Percentiles rank a stretch among this genome's conserved stretches.
These are phyloP conservation scores for Fragariocoptes setiger DNA, from an alignment of 1,140 invertebrate species.

Conservation along the genomic window DNA sequence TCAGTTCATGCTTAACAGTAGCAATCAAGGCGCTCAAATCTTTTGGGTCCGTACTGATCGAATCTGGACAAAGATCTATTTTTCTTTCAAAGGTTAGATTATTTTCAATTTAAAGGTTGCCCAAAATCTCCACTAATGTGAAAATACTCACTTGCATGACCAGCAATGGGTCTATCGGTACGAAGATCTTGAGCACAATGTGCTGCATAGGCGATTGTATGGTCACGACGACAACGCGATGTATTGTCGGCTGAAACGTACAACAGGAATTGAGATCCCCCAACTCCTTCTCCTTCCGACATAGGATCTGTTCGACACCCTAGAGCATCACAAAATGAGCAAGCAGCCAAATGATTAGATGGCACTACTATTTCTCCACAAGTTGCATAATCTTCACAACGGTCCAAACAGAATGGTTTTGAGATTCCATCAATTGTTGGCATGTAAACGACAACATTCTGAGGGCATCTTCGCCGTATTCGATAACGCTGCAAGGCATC, in stretches of 20 bases:
- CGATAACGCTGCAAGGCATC: background rate
- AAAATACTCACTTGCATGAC: too few relatives aligned
- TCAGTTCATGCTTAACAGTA: constrained; percentile 92
- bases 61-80: constrained; percentile 84
- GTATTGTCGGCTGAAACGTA: constrained; percentile 83
- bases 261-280: constrained; percentile 70
- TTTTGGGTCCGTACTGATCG: constrained; percentile 62
- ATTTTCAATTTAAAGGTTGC: too few relatives aligned
- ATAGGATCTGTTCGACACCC: background rate
- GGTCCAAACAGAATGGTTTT: constrained; percentile 51
- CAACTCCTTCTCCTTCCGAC: constrained; percentile 27
- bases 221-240: constrained; percentile 44
- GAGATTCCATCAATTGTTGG: constrained; percentile 19
- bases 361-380: constrained; percentile 79
- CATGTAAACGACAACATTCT: constrained; percentile 17
- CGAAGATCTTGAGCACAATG: constrained; percentile 73
- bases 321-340: constrained; percentile 11
- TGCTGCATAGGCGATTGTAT: constrained; percentile 84
- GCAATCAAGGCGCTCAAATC: constrained; percentile 70
- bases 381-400: constrained; percentile 48
- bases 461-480: constrained; percentile 19
- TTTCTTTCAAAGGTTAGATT: too few relatives aligned
- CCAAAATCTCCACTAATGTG: too few relatives aligned
- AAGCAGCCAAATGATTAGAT: constrained; percentile 59
- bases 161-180: constrained; percentile 53